Conservation (phyloP, 2,888 invertebrate species). For the Pristionchus fissidentatus region DNA sequence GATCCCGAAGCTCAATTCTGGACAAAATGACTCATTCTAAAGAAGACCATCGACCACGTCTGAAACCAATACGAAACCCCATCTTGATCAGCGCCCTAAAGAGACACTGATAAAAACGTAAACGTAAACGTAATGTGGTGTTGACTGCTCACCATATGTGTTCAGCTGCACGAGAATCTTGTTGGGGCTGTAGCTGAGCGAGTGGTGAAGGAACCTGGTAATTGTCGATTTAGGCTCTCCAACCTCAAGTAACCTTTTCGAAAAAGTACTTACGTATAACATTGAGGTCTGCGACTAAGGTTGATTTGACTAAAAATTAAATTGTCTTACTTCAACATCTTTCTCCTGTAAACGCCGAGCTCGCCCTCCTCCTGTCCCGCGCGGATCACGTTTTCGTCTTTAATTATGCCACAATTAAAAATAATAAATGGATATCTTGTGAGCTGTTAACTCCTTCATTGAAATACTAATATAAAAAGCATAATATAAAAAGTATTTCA, state of each 20-base stretch:
- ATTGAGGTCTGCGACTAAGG: slow-evolving; percentile 86
- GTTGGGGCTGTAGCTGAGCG: slow-evolving; percentile 66
- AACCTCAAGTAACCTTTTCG: slow-evolving; percentile 80
- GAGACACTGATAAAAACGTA: not conserved
- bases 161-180: slow-evolving; percentile 66
- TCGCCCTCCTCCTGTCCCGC: slow-evolving; percentile 78
- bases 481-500: no score
- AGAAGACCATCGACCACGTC: no score
- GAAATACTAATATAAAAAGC: no score
- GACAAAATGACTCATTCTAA: no score
- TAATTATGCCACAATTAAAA: no score
- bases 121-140: not conserved
- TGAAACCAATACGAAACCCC: no score
- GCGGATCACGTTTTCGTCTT: slow-evolving; percentile 76
- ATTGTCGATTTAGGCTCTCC: not conserved
- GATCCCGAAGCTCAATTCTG: no score
- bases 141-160: slow-evolving; percentile 56
- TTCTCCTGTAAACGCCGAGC: slow-evolving; percentile 79
- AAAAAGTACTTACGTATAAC: slow-evolving; percentile 80
- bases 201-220: slow-evolving; percentile 64
- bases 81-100: no score
- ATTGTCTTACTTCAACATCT: slow-evolving; percentile 34
- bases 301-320: slow-evolving; percentile 83
- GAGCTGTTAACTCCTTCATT: no score
- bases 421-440: no score